These are phyloP conservation scores for Capitulum mitella DNA, from an alignment of 2,888 invertebrate genomes.

Conservation along the genomic window DNA sequence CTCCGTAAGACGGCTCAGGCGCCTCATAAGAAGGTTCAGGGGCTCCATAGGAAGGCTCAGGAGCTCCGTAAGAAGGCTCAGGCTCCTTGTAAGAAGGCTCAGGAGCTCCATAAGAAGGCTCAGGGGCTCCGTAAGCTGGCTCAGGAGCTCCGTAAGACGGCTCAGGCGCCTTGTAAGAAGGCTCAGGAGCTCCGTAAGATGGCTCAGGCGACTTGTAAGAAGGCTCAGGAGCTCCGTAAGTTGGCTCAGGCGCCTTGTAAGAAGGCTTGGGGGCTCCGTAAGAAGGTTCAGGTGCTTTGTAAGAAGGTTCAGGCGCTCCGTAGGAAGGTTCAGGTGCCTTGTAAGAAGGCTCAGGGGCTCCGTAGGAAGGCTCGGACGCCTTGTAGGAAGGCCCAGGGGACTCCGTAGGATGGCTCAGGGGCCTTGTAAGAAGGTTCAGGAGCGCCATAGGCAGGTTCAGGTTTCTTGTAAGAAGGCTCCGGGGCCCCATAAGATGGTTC, in stretches of 20 bases:
- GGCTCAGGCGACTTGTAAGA: not conserved
- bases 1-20: not conserved
- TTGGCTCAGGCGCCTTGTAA: not conserved
- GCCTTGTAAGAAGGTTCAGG: not conserved
- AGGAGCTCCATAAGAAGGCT: not conserved
- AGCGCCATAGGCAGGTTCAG: not conserved
- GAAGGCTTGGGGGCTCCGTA: not conserved
- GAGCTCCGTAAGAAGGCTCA: not conserved
- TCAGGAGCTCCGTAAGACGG: not conserved
- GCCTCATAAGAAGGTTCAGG: not conserved
- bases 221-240: not conserved
- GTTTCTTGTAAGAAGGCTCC: not conserved
- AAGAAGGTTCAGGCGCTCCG: not conserved
- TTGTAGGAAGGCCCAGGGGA: not conserved
- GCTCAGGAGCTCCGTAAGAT: not conserved
- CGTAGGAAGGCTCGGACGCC: not conserved
- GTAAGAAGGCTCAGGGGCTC: not conserved
- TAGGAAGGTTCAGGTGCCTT: not conserved
- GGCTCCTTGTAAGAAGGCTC: not conserved
- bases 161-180: not conserved
- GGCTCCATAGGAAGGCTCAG: not conserved
- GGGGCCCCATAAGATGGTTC: not conserved
- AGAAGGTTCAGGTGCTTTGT: not conserved
- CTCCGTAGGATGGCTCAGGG: not conserved
- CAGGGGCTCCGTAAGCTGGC: not conserved